Percentiles rank a stretch among this genome's conserved stretches.
Conservation (phyloP, 2,888 invertebrate genomes). For the Timandra comae region DNA sequence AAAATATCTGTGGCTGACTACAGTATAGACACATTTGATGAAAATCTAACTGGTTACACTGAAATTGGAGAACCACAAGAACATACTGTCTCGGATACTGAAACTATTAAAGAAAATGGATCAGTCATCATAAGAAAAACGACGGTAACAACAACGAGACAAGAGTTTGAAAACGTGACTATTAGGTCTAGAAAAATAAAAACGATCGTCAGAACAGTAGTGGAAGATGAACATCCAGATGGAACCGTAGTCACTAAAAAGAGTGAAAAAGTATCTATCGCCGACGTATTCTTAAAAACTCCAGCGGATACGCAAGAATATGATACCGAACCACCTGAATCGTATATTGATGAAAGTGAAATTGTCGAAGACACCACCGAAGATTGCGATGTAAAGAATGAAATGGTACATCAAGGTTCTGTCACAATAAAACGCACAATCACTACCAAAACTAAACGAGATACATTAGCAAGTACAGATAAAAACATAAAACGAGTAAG, state of each 20-base stretch:
- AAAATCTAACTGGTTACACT: conserved; percentile 46
- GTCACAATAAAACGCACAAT: conserved; percentile 55
- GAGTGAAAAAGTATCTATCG: conserved; percentile 61
- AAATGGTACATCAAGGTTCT: conserved; percentile 49
- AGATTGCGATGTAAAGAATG: conserved; percentile 58
- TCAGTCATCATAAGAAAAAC: conserved; percentile 48
- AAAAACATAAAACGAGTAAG: conserved; percentile 74
- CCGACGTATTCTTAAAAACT: conserved; percentile 44
- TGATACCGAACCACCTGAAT: conserved; percentile 33
- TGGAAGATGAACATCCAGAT: conserved; percentile 62
- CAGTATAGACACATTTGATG: conserved; percentile 42
- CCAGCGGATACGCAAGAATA: conserved; percentile 27
- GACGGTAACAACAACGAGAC: conserved; percentile 47
- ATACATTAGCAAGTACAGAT: conserved; percentile 69
- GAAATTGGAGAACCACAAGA: conserved; percentile 44
- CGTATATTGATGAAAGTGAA: conserved; percentile 49
- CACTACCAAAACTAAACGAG: conserved; percentile 65
- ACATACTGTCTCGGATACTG: conserved; percentile 35
- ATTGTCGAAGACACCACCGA: conserved; percentile 57
- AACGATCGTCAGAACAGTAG: conserved; percentile 45
- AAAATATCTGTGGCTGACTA: conserved; percentile 59
- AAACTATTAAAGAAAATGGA: conserved; percentile 45
- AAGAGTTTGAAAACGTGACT: conserved; percentile 48
- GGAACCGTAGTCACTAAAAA: conserved; percentile 59
- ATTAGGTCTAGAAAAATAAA: conserved; percentile 50